Percentiles rank a stretch among this genome's conserved stretches.
Conservation (phyloP, 1,140 invertebrate genomes). For the Gonioctena quinquepunctata region DNA sequence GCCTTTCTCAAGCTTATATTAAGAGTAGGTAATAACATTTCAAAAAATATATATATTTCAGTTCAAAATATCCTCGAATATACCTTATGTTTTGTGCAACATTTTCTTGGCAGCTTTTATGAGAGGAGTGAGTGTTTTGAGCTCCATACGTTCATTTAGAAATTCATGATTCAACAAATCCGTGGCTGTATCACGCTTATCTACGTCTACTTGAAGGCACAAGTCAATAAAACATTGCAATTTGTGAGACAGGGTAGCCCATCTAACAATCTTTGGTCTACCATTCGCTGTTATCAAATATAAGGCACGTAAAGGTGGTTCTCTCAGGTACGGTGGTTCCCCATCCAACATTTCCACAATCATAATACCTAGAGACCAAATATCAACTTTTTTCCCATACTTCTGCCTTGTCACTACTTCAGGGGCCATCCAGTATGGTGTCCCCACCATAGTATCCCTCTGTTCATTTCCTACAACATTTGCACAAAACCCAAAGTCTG, state of each 20-base stretch:
- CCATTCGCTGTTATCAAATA: constrained; percentile 96
- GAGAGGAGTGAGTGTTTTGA: constrained; percentile 83
- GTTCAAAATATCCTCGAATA: background rate
- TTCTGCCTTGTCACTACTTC: constrained; percentile 87
- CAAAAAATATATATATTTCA: background rate
- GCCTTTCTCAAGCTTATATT: background rate
- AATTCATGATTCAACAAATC: constrained; percentile 90
- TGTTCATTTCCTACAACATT: constrained; percentile 91
- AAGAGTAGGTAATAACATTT: background rate
- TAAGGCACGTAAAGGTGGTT: constrained; percentile 90
- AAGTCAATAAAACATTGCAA: constrained; percentile 86
- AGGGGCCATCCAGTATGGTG: constrained; percentile 88
- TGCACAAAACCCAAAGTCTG: constrained; percentile 97
- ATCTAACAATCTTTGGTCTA: constrained; percentile 85
- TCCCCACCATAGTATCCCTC: constrained; percentile 94
- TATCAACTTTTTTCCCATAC: constrained; percentile 91
- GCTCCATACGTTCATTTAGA: constrained; percentile 80
- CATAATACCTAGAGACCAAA: constrained; percentile 97
- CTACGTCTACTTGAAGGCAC: constrained; percentile 92
- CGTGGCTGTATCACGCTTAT: constrained; percentile 80
- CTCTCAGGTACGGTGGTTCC: constrained; percentile 94
- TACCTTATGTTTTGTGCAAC: constrained; percentile 63
- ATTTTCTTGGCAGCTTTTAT: constrained; percentile 87
- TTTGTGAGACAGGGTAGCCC: constrained; percentile 75
- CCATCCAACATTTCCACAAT: constrained; percentile 99